A percentile compares a stretch with the other conserved stretches of the same genome.
phyloP scores from a whole-genome alignment of 2,888 invertebrate species.

The Morinoia aosen region DNA sequence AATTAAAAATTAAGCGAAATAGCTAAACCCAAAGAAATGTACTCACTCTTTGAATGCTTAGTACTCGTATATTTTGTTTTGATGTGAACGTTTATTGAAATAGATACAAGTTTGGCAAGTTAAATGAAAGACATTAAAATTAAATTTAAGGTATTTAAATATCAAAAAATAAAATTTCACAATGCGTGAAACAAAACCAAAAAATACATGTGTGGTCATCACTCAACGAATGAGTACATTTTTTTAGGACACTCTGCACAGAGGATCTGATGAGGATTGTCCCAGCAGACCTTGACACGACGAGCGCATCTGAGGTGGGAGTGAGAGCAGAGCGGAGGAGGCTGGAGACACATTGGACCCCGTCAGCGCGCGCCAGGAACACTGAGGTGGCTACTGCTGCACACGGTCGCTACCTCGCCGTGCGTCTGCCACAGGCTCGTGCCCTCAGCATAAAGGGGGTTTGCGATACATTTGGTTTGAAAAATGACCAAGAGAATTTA shows the following conservation, averaged over 20 bases:
- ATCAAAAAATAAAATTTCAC: no score
- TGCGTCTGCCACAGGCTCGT: neutral
- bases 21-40: no score
- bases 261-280: neutral
- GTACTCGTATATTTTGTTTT: no score
- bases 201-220: no score
- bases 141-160: no score
- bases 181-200: no score
- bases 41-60: no score
- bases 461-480: neutral
- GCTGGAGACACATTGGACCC: neutral
- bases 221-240: no score
- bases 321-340: neutral
- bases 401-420: neutral
- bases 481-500: neutral
- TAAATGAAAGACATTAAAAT: no score
- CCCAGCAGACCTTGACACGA: neutral
- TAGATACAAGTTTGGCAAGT: neutral
- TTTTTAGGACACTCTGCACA: neutral
- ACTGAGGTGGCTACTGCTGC: neutral
- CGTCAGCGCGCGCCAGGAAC: neutral
- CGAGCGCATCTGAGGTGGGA: neutral
- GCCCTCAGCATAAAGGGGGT: neutral
- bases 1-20: no score
- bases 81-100: no score